Evolutionary conservation across 2,888 invertebrate species (phyloP), one percentile per base, ranked within the genome.

Genomic region (Ochropacha duplaris): DNA sequence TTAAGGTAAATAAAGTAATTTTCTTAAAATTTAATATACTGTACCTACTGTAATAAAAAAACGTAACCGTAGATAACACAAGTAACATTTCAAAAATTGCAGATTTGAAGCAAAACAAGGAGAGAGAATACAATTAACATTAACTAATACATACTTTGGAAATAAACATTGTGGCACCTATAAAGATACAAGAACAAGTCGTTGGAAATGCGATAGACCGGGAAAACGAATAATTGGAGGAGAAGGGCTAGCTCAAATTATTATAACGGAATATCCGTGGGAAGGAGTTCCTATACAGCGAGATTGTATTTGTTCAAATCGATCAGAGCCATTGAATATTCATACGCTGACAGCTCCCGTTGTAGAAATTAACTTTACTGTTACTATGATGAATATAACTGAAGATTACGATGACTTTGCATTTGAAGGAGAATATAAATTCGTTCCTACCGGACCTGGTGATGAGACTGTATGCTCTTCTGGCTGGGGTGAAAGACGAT

Each of bases 391-490:
- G 97, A 95, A 96, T 86, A 95, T 96, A 58, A 95, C 96, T 8
- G 96, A 97, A 85, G 96, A 97, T 88, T 96, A 96, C 76, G 94
- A 95, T 58, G 95, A 96, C 78, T 96, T 96, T 84, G 94, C 95
- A 78, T 96, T 97, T 86, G 96, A 97, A 74, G 96, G 95, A 0
- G 95, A 94, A 79, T 96, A 95, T 71, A 95, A 95, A 77, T 95
- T 95, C 81, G 86, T 95, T 54, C 92, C 94, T 0, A 91, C 90
- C 50, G 92, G 88, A 1, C 94, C 93, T 9, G 92, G 93, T 3
- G 94, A 94, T 59, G 93, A 93, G 65, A 93, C 94, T 50, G 88
- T 93, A 22, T 96, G 96, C 78, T 93, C 95, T 0, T 94, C 94
- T 36, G 94, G 94, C 22, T 95, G 95, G 90, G 95, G 95, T 28